Evolutionary conservation across 2,888 invertebrate species (phyloP).

Genomic region (Hypselothyrea guttata): DNA sequence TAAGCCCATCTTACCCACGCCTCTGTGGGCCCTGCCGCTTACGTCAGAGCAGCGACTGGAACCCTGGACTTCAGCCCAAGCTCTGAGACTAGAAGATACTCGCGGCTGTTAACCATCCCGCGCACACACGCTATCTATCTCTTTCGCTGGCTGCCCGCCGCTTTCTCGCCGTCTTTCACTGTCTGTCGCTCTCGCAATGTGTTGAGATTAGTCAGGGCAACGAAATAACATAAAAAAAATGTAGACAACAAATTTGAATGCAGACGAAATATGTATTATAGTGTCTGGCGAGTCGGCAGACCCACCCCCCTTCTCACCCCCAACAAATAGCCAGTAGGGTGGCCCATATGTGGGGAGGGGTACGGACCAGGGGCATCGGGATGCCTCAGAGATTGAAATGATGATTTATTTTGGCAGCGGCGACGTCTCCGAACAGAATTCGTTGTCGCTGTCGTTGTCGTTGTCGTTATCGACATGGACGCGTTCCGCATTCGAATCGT

Average conservation of each 20-base stretch:
- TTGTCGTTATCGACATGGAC: constrained; percentile 46
- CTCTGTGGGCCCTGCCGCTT: constrained; percentile 50
- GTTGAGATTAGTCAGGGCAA: constrained; percentile 64
- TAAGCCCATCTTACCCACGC: too few species aligned
- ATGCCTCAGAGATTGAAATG: constrained; percentile 56
- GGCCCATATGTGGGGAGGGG: too few species aligned
- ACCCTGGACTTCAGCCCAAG: constrained; percentile 22
- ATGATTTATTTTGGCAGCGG: constrained; percentile 75
- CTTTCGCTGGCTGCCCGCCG: background rate
- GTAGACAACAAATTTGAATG: constrained; percentile 54
- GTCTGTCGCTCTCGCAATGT: constrained; percentile 31
- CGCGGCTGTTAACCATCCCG: background rate
- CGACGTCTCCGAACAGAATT: constrained; percentile 16
- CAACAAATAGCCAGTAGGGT: constrained; percentile 16
- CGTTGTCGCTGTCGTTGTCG: constrained; percentile 19
- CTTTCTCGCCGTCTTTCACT: background rate
- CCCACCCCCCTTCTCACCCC: constrained; percentile 25
- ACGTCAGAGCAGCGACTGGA: constrained; percentile 49
- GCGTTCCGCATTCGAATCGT: constrained; percentile 74
- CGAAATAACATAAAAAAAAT: constrained; percentile 40
- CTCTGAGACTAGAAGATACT: constrained; percentile 13
- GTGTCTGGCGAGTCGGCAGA: constrained; percentile 69
- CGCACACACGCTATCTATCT: background rate
- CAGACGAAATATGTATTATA: constrained; percentile 69
- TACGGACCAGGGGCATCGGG: too few species aligned